Base-by-base conservation (phyloP, 53 echinoderm and acorn worm genomes). In the Apostichopus leukothele region DNA sequence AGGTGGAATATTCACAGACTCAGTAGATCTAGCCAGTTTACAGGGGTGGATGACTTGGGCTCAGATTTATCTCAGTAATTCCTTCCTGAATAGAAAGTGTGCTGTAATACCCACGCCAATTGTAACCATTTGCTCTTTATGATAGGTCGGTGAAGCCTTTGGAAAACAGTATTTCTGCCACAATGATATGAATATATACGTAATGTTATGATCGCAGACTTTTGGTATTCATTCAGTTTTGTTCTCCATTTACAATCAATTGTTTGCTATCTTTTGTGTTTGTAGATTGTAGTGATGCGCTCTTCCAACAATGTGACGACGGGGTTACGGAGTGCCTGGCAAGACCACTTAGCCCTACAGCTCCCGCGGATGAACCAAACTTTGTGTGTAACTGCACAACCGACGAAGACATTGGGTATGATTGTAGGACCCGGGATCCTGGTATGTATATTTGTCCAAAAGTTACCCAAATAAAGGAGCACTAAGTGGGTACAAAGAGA, bases 341-440 rank as follows among this genome's bases (percentile, higher is more conserved):
- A 50, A 79, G 80, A 52, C 52, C 80, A 6, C 53, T 50, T n/a
- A 39, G 50, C 9, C 51, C n/a, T 50, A 12, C 18, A 25, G 80
- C 80, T 13, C 80, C 80, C 4, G 51, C 11, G 12, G n/a, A 8
- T 18, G 80, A 51, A 52, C 80, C 80, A 52, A 79, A 79, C 80
- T 79, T 7, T 79, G 80, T 79, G 51, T 79, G 80, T 19, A 51
- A 79, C 50, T 79, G 80, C 53, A 51, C 80, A 79, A 9, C 53
- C 12, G 6, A 50, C 50, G 51, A 79, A 53, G 53, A 79, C 12
- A 52, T 79, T 52, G 80, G 80, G 11, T 79, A 39, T 52, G 23
- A 50, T n/a, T 79, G 80, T 52, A 19, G n/a, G 10, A 50, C n/a
- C 9, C 18, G 53, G 11, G 11, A 6, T 52, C 80, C 14, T 51